Evolutionary conservation across 2,113 vertebrate species (phyloP).

Genomic region (Oxygymnocypris stewartii): DNA sequence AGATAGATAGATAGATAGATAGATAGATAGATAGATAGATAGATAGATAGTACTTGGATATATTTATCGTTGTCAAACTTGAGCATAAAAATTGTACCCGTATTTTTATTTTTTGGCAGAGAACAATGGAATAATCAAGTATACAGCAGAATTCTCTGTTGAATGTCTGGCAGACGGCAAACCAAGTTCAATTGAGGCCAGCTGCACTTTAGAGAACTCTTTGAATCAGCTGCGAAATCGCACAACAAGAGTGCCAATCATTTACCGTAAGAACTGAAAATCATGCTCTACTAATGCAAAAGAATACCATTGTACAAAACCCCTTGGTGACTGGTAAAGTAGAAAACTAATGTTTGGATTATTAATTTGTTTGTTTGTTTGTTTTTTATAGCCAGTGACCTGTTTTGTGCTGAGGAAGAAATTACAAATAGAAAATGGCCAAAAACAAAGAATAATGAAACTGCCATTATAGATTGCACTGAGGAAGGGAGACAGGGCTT

Average conservation of each 20-base stretch:
- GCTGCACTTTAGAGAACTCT: constrained; percentile 58
- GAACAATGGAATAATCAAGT: background rate
- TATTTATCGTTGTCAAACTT: too few relatives aligned
- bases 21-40: too few relatives aligned
- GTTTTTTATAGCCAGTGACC: constrained; percentile 34
- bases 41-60: too few relatives aligned
- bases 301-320: background rate
- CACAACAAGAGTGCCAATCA: constrained; percentile 51
- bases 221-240: rapidly evolving
- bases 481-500: constrained; percentile 38
- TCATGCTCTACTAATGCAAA: background rate
- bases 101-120: constrained; percentile 56
- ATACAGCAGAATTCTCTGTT: rapidly evolving
- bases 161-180: rapidly evolving
- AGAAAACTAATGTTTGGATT: too few relatives aligned
- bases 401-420: background rate
- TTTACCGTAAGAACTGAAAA: constrained; percentile 61
- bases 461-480: constrained; percentile 55
- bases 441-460: constrained; percentile 53
- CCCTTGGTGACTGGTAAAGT: background rate
- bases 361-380: background rate
- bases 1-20: too few relatives aligned
- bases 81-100: too few relatives aligned
- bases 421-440: constrained; percentile 55
- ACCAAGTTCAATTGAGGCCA: background rate